Evolutionary conservation across 2,888 invertebrate species (phyloP).

Genomic region (Lathronympha strigana): DNA sequence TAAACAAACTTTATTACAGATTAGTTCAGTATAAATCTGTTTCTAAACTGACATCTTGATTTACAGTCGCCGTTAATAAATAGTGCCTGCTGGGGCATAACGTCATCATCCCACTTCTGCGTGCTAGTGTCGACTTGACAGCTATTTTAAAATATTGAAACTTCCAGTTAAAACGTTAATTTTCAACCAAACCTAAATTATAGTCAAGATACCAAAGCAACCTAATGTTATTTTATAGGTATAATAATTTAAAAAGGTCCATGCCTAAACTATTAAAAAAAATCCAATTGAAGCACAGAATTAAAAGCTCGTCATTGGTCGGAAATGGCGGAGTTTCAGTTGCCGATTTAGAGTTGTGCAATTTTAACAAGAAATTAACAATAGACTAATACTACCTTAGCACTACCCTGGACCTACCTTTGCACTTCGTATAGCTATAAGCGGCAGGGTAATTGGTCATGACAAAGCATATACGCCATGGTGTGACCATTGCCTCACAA

Average conservation of each 20-base stretch:
- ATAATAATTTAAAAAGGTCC: not conserved
- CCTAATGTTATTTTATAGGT: no score
- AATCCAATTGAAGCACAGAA: not conserved
- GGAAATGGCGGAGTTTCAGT: no score
- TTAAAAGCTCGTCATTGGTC: not conserved
- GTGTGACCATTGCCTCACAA: constrained; percentile 35
- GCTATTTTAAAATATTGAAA: not conserved
- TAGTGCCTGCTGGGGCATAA: not conserved
- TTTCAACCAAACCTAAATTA: no score
- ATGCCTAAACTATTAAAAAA: not conserved
- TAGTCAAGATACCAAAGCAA: no score
- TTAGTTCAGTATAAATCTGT: constrained; percentile 25
- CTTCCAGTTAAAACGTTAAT: no score
- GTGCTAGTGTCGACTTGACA: no score
- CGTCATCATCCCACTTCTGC: not conserved
- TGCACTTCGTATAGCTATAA: not conserved
- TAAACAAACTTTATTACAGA: constrained; percentile 34
- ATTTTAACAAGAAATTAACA: no score
- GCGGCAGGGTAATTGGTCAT: not conserved
- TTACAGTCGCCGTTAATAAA: constrained; percentile 8
- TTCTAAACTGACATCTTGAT: constrained; percentile 19
- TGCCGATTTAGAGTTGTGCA: no score
- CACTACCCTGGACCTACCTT: not conserved
- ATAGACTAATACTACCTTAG: no score
- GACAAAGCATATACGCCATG: constrained; percentile 20